phyloP scores from a whole-genome alignment of 92 coral and sea anemone genomes.

The Anthopleura xanthogrammica region DNA sequence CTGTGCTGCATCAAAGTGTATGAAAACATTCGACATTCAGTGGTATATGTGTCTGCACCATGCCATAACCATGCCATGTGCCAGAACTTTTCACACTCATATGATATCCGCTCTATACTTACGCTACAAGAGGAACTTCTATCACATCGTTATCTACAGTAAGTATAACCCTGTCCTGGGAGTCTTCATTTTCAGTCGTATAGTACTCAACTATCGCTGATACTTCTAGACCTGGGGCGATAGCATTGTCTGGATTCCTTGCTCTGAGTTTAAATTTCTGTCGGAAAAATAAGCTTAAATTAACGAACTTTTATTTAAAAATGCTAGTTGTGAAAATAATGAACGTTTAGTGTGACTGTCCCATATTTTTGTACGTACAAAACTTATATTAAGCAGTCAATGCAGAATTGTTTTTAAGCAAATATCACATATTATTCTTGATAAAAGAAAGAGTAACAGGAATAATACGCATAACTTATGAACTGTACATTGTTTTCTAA shows the following conservation, averaged over 20 bases:
- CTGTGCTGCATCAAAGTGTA: too few species aligned
- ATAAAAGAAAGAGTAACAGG: not conserved
- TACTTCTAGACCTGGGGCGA: constrained; percentile 96
- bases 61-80: too few species aligned
- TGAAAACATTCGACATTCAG: too few species aligned
- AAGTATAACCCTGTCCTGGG: constrained; percentile 87
- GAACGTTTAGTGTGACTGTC: too few species aligned
- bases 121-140: constrained; percentile 97
- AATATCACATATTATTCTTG: not conserved
- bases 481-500: not conserved
- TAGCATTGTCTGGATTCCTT: constrained; percentile 84
- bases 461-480: not conserved
- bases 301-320: not conserved
- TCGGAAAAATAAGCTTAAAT: not conserved
- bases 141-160: constrained; percentile 94
- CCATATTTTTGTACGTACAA: too few species aligned
- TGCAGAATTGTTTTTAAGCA: too few species aligned
- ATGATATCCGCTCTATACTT: constrained; percentile 25
- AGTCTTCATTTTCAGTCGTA: constrained; percentile 81
- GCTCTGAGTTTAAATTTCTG: constrained; percentile 89
- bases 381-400: too few species aligned
- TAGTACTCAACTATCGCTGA: constrained; percentile 89
- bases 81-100: too few species aligned
- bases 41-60: too few species aligned
- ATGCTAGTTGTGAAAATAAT: not conserved